phyloP scores from a whole-genome alignment of 2,888 invertebrate genomes.

The Hylaea fasciaria region DNA sequence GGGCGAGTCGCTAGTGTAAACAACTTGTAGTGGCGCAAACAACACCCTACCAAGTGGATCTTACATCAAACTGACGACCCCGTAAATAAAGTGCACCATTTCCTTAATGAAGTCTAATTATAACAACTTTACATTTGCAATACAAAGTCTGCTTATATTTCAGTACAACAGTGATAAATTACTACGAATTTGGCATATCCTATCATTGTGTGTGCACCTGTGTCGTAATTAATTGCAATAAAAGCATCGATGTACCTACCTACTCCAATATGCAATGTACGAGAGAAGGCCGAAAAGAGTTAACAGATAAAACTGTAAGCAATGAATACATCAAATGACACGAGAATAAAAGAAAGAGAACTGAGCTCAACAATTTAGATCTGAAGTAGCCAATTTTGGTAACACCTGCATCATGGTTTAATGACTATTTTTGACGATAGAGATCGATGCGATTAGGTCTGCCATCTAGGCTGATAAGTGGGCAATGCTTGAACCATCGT shows the following conservation, averaged over 20 bases:
- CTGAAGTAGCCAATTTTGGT: too few relatives aligned
- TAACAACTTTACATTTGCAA: constrained; percentile 1
- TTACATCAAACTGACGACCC: background rate
- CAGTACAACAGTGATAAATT: constrained; percentile 26
- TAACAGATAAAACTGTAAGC: too few relatives aligned
- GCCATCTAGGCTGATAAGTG: constrained; percentile 65
- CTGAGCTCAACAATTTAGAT: too few relatives aligned
- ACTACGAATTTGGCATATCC: constrained; percentile 36
- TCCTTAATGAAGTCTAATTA: constrained; percentile 33
- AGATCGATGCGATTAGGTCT: constrained; percentile 47
- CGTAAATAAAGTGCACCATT: constrained; percentile 28
- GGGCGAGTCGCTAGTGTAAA: too few relatives aligned
- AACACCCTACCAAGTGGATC: too few relatives aligned
- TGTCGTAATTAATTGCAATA: constrained; percentile 11
- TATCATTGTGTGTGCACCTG: constrained; percentile 25
- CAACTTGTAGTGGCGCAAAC: too few relatives aligned
- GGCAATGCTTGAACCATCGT: constrained; percentile 41
- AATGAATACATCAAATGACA: too few relatives aligned
- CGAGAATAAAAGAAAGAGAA: too few relatives aligned
- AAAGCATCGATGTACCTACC: background rate
- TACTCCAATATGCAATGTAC: too few relatives aligned
- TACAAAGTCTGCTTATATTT: background rate
- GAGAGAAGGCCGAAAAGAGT: too few relatives aligned
- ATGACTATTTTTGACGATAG: constrained; percentile 34
- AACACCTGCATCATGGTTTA: background rate